Conservation (phyloP, 1,140 invertebrate species). For the Dendrolimus kikuchii region DNA sequence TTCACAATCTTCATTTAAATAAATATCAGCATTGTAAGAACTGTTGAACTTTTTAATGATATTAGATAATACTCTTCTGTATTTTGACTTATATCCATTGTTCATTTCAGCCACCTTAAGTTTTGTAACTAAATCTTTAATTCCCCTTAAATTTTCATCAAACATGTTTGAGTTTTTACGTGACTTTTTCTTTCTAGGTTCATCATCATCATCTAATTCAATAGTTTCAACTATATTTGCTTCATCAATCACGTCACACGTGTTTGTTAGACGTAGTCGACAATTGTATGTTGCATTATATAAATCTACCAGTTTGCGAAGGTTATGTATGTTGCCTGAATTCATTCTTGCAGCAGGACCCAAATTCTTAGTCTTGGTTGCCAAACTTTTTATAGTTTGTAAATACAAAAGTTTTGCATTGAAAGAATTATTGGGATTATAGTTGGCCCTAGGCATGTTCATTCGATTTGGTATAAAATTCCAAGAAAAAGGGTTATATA, state of each 20-base stretch:
- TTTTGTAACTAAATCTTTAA: slow-evolving; percentile 29
- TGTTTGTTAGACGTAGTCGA: slow-evolving; percentile 30
- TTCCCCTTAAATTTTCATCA: slow-evolving; percentile 34
- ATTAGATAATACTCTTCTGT: slow-evolving; percentile 44
- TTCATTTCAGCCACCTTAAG: slow-evolving; percentile 33
- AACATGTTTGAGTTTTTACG: slow-evolving; percentile 18
- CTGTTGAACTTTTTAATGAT: slow-evolving; percentile 48
- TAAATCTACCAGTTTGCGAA: slow-evolving; percentile 34
- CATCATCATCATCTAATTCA: slow-evolving; percentile 43
- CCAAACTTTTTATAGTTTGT: slow-evolving; percentile 31
- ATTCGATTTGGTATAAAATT: too few relatives aligned
- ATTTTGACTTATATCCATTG: slow-evolving; percentile 28
- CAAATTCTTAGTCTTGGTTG: slow-evolving; percentile 29
- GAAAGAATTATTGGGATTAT: slow-evolving; percentile 19
- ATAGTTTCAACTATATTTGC: slow-evolving; percentile 44
- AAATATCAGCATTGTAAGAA: slow-evolving; percentile 46
- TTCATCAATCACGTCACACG: slow-evolving; percentile 34
- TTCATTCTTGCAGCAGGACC: slow-evolving; percentile 16
- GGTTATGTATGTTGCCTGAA: slow-evolving; percentile 18
- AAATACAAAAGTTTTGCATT: slow-evolving; percentile 26
- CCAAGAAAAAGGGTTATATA: too few relatives aligned
- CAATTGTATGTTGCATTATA: slow-evolving; percentile 43
- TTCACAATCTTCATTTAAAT: slow-evolving; percentile 34
- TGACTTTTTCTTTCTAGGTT: slow-evolving; percentile 26
- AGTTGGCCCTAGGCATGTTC: too few relatives aligned